Evolutionary conservation across 2,888 invertebrate species (phyloP), one percentile per base, ranked within the genome.

Genomic region (Drosophila tripunctata): DNA sequence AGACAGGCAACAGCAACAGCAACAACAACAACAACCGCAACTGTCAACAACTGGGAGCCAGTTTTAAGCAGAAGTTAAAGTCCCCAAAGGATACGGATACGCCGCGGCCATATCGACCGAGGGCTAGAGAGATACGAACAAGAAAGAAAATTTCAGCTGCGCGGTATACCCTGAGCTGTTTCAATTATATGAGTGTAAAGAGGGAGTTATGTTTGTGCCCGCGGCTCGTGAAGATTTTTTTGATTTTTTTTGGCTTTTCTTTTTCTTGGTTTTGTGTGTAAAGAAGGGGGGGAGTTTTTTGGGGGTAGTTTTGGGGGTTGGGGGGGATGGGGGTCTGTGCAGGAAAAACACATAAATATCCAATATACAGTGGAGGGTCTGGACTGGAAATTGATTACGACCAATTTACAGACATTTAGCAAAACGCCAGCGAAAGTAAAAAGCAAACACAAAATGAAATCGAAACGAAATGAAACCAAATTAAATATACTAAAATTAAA

Each of bases 351-450:
- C 8, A 8, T 7, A 31, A 6, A 19, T 12, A 31, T n/a, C 10
- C 14, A 6, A 19, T 12, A 31, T n/a, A 17, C 14, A n/a, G 4
- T 21, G 14, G 45, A 30, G 38, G 45, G 38, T 35, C 36, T 19
- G n/a, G 41, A n/a, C 47, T 33, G 56, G 17, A 38, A 54, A 67
- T 68, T 68, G 63, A 68, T 63, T 33, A 31, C 19, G 27, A 56
- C 15, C 63, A 61, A 63, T 80, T 80, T 77, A 77, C 67, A 57
- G 68, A 45, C 72, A 36, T 60, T 82, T 62, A 82, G 44, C 66
- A 31, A 50, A 68, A 52, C 64, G 58, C 61, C 54, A 65, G 75
- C 84, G 87, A 81, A 81, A 81, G 87, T 87, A 43, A 48, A 61
- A n/a, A 17, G n/a, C 19, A 12, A 17, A 10, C 12, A n/a, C 36